Evolutionary conservation across 1,140 invertebrate species (phyloP), one percentile per base, ranked within the genome.

Genomic region (Lepidostoma basale): DNA sequence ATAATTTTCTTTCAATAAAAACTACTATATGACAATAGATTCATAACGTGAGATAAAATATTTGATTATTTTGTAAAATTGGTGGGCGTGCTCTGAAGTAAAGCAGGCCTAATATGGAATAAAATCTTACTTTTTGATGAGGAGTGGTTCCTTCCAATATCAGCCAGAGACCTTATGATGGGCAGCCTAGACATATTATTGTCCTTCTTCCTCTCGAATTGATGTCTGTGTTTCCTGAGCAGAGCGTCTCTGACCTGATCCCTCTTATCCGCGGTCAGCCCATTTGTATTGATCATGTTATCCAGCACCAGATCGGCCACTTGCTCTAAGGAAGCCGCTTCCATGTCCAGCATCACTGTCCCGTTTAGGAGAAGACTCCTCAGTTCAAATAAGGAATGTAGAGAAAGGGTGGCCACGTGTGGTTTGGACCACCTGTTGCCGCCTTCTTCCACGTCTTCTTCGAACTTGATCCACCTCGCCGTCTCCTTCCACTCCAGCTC

Each of bases 401-500:
- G 83, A 1, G 94, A 96, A 23, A 97, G 83, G 0, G 95, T 96
- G 10, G 94, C 94, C 20, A 97, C 95, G 78, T 96, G 94, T 1
- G 95, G 95, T 79, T 97, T 97, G 3, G 93, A 96, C 95, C 95
- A 97, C 52, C 95, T 84, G 77, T 96, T 95, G 49, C 95, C 94
- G 22, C 94, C 93, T 81, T 96, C 94, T 80, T 97, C 95, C 0
- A 97, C 95, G 77, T 96, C 93, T 79, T 97, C 95, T 77, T 97
- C 95, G 77, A 97, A 97, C 78, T 97, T 96, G 44, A 97, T 94
- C 95, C 95, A 97, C 75, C 95, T 88, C 16, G 95, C 96, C n/a
- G 95, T 97, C 84, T 98, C 96, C 78, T 96, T 96, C 96, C 96
- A 98, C 84, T 96, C 92, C 78, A 94, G 88, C 73, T 95, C 92